Evolutionary conservation across 2,888 invertebrate genomes (phyloP), one percentile per base, ranked within the genome.

Genomic region (Dinocampus coccinellae): DNA sequence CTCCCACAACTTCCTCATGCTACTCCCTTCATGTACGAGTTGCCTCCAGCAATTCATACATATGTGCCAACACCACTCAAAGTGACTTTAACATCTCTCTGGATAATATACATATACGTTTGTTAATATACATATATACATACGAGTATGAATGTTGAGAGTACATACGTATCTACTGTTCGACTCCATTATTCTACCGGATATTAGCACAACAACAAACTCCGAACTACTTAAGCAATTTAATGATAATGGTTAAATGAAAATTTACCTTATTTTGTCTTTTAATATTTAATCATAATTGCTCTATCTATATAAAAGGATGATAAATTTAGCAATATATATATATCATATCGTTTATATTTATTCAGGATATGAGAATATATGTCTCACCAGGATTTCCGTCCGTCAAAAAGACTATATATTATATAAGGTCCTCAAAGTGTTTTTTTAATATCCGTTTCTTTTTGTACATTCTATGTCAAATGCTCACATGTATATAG

Each of bases 391-490:
- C 33, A 29, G 58, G n/a, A 29, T 29, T 20, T 33, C 33, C 33
- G 33, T 34, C 3, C 34, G 58, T 33, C 33, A 34, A 33, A 20
- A 33, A 58, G 34, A 29, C 4, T n/a, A 34, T n/a, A 33, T 29
- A 29, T 1, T 9, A 34, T n/a, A 16, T n/a, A 10, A 29, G 29
- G n/a, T 39, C 26, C 34, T 34, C 58, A 16, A 16, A 16, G 20
- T 34, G 34, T 34, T n/a, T 20, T 58, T 58, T 58, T 16, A 58
- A 58, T 58, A 58, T 58, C 58, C 58, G 58, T n/a, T 58, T n/a
- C 16, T 47, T 7, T 16, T 16, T 47, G 47, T 47, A 7, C 16
- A 47, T 58, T 34, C 58, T 58, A 10, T 34, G 16, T 26, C 34
- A 58, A 29, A 58, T 13, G n/a, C 9, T 33, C 33, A 58, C 7